These are phyloP conservation scores for Hemaris fuciformis DNA, from an alignment of 2,888 invertebrate genomes.

Conservation along the genomic window DNA sequence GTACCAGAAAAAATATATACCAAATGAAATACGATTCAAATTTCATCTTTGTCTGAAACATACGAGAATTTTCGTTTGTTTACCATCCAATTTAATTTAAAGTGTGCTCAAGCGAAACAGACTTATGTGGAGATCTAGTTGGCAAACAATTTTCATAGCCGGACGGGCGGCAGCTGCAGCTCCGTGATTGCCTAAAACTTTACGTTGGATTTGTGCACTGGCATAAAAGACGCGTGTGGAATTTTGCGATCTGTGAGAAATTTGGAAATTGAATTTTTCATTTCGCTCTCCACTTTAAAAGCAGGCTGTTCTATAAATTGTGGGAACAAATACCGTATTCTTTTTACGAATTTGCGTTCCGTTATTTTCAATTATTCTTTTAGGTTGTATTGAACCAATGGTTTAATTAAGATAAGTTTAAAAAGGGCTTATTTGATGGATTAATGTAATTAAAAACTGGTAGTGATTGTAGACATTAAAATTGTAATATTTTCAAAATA, in stretches of 20 bases:
- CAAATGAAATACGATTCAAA: background rate
- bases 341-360: background rate
- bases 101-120: constrained; percentile 9
- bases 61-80: background rate
- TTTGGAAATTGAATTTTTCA: background rate
- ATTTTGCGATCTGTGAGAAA: constrained; percentile 5
- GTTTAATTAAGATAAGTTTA: too few species aligned
- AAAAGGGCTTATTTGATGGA: too few species aligned
- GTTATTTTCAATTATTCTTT: too few species aligned
- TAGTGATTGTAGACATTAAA: too few species aligned
- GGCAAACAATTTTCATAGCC: constrained; percentile 13
- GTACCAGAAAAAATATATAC: too few species aligned
- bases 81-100: constrained; percentile 13
- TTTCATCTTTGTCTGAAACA: background rate
- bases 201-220: constrained; percentile 20
- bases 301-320: background rate
- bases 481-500: background rate
- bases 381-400: too few species aligned
- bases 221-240: constrained; percentile 31
- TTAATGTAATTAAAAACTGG: too few species aligned
- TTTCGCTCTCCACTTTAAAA: background rate
- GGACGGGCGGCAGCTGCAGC: constrained; percentile 33
- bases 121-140: constrained; percentile 10
- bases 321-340: too few species aligned
- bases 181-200: constrained; percentile 38